phyloP scores from a whole-genome alignment of 2,797 vertebrate species.

The Notolabrus celidotus region DNA sequence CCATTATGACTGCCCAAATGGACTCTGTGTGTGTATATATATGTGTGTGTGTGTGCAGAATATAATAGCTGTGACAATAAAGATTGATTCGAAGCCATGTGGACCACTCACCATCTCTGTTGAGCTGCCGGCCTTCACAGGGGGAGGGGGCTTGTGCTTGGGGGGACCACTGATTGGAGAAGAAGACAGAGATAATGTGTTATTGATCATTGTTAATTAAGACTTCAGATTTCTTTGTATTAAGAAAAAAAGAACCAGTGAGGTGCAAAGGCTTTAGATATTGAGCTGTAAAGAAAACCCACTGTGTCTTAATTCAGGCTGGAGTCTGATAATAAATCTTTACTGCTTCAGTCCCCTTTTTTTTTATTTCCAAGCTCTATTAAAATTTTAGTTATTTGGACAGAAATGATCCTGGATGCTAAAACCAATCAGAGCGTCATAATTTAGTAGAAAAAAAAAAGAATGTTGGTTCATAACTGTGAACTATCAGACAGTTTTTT shows the following conservation, averaged over 20 bases:
- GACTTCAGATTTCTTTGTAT: slow-evolving; percentile 25
- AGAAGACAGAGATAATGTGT: slow-evolving; percentile 31
- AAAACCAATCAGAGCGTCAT: no score
- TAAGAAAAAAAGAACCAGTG: slow-evolving; percentile 9
- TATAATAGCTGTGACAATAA: slow-evolving; percentile 47
- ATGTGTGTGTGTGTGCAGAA: slow-evolving; percentile 28
- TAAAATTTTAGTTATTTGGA: no score
- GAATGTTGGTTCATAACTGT: no score
- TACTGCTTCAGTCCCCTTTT: no score
- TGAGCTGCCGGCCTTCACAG: slow-evolving; percentile 79
- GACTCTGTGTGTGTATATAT: slow-evolving; percentile 35
- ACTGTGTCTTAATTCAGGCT: not conserved
- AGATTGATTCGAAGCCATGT: slow-evolving; percentile 52
- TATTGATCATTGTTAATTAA: slow-evolving; percentile 26
- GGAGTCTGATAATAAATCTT: not conserved
- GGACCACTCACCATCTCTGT: slow-evolving; percentile 84
- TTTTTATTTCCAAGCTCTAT: no score
- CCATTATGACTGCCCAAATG: slow-evolving; percentile 67
- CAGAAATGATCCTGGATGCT: no score
- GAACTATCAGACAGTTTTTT: no score
- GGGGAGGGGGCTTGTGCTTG: slow-evolving; percentile 86
- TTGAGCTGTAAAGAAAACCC: not conserved
- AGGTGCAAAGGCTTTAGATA: not conserved
- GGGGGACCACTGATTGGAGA: slow-evolving; percentile 81
- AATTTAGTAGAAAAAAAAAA: no score